These are phyloP conservation scores for Anadara kagoshimensis DNA, from an alignment of 1,140 invertebrate genomes.

Conservation along the genomic window DNA sequence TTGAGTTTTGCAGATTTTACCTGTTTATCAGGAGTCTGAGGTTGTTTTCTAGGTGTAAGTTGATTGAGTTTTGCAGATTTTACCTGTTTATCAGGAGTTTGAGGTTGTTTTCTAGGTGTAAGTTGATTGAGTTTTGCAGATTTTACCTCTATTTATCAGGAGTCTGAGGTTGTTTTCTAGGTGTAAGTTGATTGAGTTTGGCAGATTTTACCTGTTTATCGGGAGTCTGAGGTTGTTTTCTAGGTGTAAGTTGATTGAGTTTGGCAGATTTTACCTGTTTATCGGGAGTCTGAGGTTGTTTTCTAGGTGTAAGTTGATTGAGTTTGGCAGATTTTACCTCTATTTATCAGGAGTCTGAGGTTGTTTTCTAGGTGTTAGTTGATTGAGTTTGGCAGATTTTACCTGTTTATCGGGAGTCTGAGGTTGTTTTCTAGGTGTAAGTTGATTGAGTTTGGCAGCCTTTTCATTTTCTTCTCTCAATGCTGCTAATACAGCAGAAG, in stretches of 20 bases:
- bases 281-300: neutral
- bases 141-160: constrained; percentile 6
- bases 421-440: constrained; percentile 14
- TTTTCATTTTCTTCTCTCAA: constrained; percentile 59
- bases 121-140: constrained; percentile 42
- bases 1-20: no score
- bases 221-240: no score
- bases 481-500: constrained; percentile 58
- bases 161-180: neutral
- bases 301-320: neutral
- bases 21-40: neutral
- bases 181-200: no score
- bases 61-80: no score
- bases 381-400: no score
- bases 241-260: neutral
- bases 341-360: neutral
- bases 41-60: neutral
- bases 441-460: constrained; percentile 44
- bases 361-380: neutral
- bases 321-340: no score
- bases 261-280: constrained; percentile 6
- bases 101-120: constrained; percentile 10
- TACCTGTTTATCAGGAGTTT: constrained; percentile 14
- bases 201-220: constrained; percentile 3
- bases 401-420: constrained; percentile 15